phyloP scores from a whole-genome alignment of 2,797 vertebrate species.

The Botia almorhae region DNA sequence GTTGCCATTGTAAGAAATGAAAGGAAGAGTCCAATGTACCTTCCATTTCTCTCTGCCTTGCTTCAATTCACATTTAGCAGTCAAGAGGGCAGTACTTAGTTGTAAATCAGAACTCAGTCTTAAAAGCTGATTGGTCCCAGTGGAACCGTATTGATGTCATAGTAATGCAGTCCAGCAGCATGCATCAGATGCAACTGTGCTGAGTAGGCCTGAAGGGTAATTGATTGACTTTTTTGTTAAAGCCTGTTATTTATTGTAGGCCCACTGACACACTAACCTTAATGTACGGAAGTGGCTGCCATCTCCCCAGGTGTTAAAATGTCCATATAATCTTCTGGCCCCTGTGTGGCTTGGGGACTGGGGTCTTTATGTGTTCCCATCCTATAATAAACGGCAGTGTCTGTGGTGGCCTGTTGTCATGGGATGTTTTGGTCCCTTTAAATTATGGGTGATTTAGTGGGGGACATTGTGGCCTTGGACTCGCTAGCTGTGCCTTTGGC shows the following conservation, averaged over 20 bases:
- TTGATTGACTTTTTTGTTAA: slow-evolving; percentile 72
- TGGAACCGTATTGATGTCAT: slow-evolving; percentile 18
- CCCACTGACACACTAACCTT: slow-evolving; percentile 80
- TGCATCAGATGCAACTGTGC: slow-evolving; percentile 58
- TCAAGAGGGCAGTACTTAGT: background rate
- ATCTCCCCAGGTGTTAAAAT: slow-evolving; percentile 72
- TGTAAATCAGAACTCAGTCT: slow-evolving; percentile 41
- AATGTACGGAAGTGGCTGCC: slow-evolving; percentile 74
- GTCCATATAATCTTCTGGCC: slow-evolving; percentile 45
- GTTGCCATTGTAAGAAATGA: slow-evolving; percentile 11
- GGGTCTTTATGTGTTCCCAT: slow-evolving; percentile 62
- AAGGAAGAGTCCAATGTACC: slow-evolving; percentile 5
- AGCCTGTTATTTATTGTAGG: slow-evolving; percentile 70
- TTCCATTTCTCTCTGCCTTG: background rate
- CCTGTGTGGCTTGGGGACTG: slow-evolving; percentile 21
- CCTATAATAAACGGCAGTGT: background rate
- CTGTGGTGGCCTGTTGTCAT: slow-evolving; percentile 61
- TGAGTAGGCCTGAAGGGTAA: slow-evolving; percentile 59
- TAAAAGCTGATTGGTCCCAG: slow-evolving; percentile 3
- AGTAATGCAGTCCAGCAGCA: slow-evolving; percentile 48
- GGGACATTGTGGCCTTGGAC: slow-evolving; percentile 33
- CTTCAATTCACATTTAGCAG: slow-evolving; percentile 12
- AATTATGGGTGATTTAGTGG: slow-evolving; percentile 52
- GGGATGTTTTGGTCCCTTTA: slow-evolving; percentile 66
- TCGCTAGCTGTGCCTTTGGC: slow-evolving; percentile 1